Conservation (phyloP, 1,140 invertebrate genomes). For the Pseudomyrmex gracilis region DNA sequence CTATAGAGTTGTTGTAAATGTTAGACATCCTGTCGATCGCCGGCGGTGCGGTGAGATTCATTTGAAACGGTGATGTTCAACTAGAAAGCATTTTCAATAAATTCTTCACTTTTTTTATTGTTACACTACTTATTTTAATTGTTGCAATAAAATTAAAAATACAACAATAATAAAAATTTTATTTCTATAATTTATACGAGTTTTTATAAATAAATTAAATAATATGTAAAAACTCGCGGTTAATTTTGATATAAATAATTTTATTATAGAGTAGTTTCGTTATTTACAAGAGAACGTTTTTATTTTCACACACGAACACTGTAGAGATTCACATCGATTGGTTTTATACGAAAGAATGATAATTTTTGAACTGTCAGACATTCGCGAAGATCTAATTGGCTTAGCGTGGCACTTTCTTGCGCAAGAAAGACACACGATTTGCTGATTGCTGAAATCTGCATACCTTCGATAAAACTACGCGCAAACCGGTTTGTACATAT, state of each 20-base stretch:
- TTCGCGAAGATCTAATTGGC: slow-evolving; percentile 3
- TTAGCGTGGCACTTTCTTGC: slow-evolving; percentile 31
- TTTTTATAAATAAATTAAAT: no score
- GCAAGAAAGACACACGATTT: slow-evolving; percentile 51
- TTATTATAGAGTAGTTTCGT: no score
- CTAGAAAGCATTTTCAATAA: slow-evolving; percentile 73
- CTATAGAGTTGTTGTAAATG: slow-evolving; percentile 85
- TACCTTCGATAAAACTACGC: slow-evolving; percentile 56
- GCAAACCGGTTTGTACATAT: slow-evolving; percentile 53
- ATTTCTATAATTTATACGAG: no score
- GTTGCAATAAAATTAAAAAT: background rate
- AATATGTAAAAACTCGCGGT: no score
- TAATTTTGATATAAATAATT: no score
- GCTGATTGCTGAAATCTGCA: slow-evolving; percentile 66
- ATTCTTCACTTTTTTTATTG: background rate
- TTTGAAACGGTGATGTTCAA: slow-evolving; percentile 53
- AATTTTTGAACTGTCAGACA: slow-evolving; percentile 32
- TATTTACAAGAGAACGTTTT: background rate
- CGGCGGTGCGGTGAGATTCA: slow-evolving; percentile 76
- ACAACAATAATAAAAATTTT: no score
- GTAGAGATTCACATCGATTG: background rate
- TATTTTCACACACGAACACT: background rate
- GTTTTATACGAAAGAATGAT: slow-evolving; percentile 7
- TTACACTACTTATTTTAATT: background rate
- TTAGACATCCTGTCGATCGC: slow-evolving; percentile 81